These are phyloP conservation scores for Empis stercorea DNA, from an alignment of 2,888 invertebrate species.

Conservation along the genomic window DNA sequence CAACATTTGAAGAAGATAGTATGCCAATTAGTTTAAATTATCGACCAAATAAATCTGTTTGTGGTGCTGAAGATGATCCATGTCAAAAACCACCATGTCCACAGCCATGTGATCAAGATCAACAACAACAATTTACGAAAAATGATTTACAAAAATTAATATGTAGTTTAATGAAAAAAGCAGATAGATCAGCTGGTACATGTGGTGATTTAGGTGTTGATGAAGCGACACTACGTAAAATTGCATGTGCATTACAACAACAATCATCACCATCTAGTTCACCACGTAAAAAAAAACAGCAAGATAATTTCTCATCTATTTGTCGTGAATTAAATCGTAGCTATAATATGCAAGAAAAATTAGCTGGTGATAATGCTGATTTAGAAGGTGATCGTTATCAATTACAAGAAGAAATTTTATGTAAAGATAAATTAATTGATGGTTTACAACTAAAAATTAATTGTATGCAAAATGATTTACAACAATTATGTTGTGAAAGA, in stretches of 20 bases:
- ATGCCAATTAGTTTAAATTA: conserved; percentile 9
- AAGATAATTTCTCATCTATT: neutral
- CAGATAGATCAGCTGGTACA: neutral
- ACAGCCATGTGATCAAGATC: neutral
- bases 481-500: neutral
- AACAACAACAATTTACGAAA: neutral
- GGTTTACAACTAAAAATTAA: conserved; percentile 11
- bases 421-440: conserved; percentile 10
- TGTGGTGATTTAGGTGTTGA: too few relatives aligned
- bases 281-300: neutral
- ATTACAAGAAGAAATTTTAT: conserved; percentile 11
- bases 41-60: conserved; percentile 3
- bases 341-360: conserved; percentile 53
- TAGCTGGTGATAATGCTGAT: conserved; percentile 52
- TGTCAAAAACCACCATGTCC: neutral
- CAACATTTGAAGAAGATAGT: conserved; percentile 29
- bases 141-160: neutral
- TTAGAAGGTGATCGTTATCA: conserved; percentile 51
- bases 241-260: neutral
- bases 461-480: conserved; percentile 8
- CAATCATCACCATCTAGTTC: neutral
- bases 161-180: neutral
- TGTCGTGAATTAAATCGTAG: conserved; percentile 42
- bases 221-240: neutral
- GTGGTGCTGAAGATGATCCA: neutral